Evolutionary conservation across 2,888 invertebrate species (phyloP), one percentile per base, ranked within the genome.

Genomic region (Notocelia uddmanniana): DNA sequence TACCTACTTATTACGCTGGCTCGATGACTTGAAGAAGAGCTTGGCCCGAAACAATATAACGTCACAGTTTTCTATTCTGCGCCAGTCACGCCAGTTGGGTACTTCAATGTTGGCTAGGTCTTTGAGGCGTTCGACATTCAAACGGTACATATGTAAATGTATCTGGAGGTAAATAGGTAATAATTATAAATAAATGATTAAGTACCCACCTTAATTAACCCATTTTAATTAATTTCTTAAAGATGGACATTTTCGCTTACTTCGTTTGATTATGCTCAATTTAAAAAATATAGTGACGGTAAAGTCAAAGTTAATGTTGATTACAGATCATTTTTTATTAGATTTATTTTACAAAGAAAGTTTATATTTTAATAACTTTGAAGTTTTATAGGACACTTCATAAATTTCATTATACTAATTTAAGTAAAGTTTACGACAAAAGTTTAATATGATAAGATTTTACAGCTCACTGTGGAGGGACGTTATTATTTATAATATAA

Each of bases 371-470:
- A 74, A 73, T 52, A 21, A 34, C 37, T 60, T 54, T 58, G 21
- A 41, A 19, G 13, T 57, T 67, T 64, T 62, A 62, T 59, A 54
- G 15, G 18, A 48, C 34, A 37, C 23, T 68, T 62, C 55, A 69
- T 62, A 55, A 54, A 37, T 18, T 68, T 62, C 55, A 69, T 62
- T 50, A 54, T 60, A 37, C 34, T 48, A 60, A 72, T 72, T 67
- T 67, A 54, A 54, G 64, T 37, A 37, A 68, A 62, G 48, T 72
- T 72, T 72, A 72, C 55, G 72, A 57, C 67, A 41, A 62, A 72
- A 68, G 68, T 72, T 72, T 68, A 62, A 37, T 55, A 57, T 68
- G 72, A 72, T 72, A 72, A 72, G 68, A 55, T 48, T 72, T 72
- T 72, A 72, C 55, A 68, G 62, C 48, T 23, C 67, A 26, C 50